Conservation (phyloP, 1,140 invertebrate species). For the Aphelenchoides besseyi region DNA sequence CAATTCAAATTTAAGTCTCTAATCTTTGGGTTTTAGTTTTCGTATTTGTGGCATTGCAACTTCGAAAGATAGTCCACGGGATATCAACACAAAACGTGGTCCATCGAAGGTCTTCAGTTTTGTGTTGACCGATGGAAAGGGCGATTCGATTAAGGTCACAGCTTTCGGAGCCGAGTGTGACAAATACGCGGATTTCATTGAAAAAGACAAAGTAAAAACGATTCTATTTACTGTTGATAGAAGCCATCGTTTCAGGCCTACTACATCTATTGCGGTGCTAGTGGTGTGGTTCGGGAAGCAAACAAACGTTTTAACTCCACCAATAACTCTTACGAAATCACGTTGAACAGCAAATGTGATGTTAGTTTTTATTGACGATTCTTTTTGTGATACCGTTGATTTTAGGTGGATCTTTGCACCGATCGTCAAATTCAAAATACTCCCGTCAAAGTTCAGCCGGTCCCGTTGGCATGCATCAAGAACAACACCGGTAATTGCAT, state of each 20-base stretch:
- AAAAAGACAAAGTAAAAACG: conserved; percentile 70
- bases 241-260: conserved; percentile 71
- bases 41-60: conserved; percentile 84
- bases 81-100: conserved; percentile 84
- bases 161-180: conserved; percentile 85
- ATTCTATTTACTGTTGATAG: neutral
- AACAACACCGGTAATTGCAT: conserved; percentile 36
- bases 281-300: conserved; percentile 74
- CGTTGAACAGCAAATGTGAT: conserved; percentile 73
- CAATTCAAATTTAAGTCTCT: conserved; percentile 6
- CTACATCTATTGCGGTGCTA: conserved; percentile 72
- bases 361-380: conserved; percentile 33
- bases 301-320: conserved; percentile 82
- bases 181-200: conserved; percentile 82
- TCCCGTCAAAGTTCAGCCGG: conserved; percentile 35
- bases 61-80: conserved; percentile 76
- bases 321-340: conserved; percentile 94
- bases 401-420: conserved; percentile 34
- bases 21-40: conserved; percentile 70
- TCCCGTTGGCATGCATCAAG: conserved; percentile 35
- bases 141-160: conserved; percentile 83
- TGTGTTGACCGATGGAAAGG: conserved; percentile 85
- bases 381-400: too few relatives aligned
- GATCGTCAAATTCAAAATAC: conserved; percentile 33
- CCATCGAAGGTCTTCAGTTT: conserved; percentile 90